Conservation (phyloP, 2,113 vertebrate genomes). For the Macquaria ambigua region DNA sequence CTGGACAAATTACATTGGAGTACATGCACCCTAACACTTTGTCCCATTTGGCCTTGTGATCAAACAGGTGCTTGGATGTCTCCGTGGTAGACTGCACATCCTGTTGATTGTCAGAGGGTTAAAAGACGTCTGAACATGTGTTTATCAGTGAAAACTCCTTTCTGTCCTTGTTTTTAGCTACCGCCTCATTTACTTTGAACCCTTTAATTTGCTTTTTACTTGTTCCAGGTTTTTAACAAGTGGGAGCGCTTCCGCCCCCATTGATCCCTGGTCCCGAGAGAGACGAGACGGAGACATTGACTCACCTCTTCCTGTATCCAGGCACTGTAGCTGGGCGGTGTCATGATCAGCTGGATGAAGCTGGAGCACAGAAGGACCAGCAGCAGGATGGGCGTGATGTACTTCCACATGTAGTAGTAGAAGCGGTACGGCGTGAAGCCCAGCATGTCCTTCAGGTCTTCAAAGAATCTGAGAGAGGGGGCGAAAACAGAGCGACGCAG, state of each 20-base stretch:
- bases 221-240: slow-evolving; percentile 43
- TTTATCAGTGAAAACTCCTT: slow-evolving; percentile 34
- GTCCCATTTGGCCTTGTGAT: slow-evolving; percentile 18
- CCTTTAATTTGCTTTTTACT: slow-evolving; percentile 46
- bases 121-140: slow-evolving; percentile 30
- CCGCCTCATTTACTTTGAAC: slow-evolving; percentile 45
- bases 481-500: not conserved
- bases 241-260: slow-evolving; percentile 19
- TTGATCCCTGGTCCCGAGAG: slow-evolving; percentile 23
- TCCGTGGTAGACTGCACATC: slow-evolving; percentile 37
- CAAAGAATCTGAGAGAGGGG: slow-evolving; percentile 89
- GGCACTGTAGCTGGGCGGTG: slow-evolving; percentile 93
- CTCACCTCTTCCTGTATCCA: slow-evolving; percentile 95
- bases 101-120: slow-evolving; percentile 62
- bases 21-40: not conserved
- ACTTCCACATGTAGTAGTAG: slow-evolving; percentile 99
- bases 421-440: slow-evolving; percentile 92
- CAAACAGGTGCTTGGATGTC: slow-evolving; percentile 36
- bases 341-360: slow-evolving; percentile 91
- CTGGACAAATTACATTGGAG: not conserved
- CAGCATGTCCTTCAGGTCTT: slow-evolving; percentile 97
- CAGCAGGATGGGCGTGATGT: slow-evolving; percentile 91
- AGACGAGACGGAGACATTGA: slow-evolving; percentile 5
- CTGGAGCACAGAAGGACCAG: slow-evolving; percentile 89
- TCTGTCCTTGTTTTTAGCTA: not conserved